Evolutionary conservation across 53 echinoderm and acorn worm species (phyloP).

Genomic region (Luidia sarsii): DNA sequence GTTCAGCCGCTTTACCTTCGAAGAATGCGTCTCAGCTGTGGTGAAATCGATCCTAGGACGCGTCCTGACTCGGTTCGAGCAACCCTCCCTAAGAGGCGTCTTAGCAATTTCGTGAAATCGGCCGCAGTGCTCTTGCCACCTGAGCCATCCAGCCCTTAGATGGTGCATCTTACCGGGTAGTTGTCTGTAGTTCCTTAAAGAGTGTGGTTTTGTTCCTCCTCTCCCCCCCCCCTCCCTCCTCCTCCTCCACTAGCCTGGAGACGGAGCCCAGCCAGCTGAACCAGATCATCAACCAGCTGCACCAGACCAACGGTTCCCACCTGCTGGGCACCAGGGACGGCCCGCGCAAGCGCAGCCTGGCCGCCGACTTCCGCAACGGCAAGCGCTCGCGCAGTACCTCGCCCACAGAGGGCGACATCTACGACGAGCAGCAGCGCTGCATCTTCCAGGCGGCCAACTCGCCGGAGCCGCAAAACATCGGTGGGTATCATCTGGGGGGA

Average conservation of each 20-base stretch:
- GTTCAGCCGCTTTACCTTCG: too few species aligned
- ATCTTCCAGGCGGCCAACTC: slow-evolving; percentile 96
- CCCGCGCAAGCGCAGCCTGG: slow-evolving; percentile 59
- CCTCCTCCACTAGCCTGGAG: too few species aligned
- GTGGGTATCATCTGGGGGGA: too few species aligned
- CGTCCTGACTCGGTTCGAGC: too few species aligned
- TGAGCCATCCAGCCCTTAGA: too few species aligned
- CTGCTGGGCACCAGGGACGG: slow-evolving; percentile 50
- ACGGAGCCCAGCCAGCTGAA: slow-evolving; percentile 59
- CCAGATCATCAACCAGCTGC: slow-evolving; percentile 84
- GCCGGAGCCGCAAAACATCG: slow-evolving; percentile 94
- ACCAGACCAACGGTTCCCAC: slow-evolving; percentile 64
- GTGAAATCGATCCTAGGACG: too few species aligned
- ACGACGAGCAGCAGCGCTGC: slow-evolving; percentile 88
- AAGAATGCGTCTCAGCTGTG: too few species aligned
- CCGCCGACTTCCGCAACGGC: slow-evolving; percentile 45
- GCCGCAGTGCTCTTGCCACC: too few species aligned
- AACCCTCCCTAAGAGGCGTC: too few species aligned
- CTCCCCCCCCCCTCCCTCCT: too few species aligned
- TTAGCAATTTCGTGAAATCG: too few species aligned
- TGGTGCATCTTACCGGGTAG: too few species aligned
- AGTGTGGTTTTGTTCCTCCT: background rate
- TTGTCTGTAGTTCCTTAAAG: background rate
- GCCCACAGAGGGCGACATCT: slow-evolving; percentile 86
- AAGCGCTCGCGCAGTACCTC: slow-evolving; percentile 88